Conservation (phyloP, 2,888 invertebrate species). For the Hirtodrosophila duncani region DNA sequence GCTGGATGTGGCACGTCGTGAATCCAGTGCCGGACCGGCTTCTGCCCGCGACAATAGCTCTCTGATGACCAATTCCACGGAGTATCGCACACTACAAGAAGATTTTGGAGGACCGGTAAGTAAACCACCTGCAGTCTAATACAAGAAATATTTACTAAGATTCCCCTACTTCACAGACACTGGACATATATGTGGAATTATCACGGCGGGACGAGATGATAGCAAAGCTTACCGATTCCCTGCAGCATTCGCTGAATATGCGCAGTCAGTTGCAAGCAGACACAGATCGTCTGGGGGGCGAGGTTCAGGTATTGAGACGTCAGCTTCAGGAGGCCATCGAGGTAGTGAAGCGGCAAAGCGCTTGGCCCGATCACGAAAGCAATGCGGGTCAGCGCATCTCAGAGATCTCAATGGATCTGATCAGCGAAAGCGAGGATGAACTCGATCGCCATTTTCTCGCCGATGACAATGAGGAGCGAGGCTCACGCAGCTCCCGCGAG, state of each 20-base stretch:
- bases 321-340: conserved; percentile 79
- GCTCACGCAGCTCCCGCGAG: conserved; percentile 73
- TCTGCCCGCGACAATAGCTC: conserved; percentile 77
- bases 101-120: conserved; percentile 84
- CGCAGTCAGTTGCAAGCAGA: conserved; percentile 82
- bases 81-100: conserved; percentile 85
- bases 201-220: conserved; percentile 85
- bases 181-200: conserved; percentile 86
- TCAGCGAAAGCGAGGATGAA: conserved; percentile 78
- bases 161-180: conserved; percentile 81
- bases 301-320: conserved; percentile 80
- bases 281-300: conserved; percentile 81
- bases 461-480: conserved; percentile 72
- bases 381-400: conserved; percentile 77
- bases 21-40: conserved; percentile 60
- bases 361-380: conserved; percentile 71
- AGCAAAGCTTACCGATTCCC: conserved; percentile 84
- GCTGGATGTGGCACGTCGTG: conserved; percentile 65
- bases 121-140: not conserved
- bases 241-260: conserved; percentile 83
- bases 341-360: conserved; percentile 73
- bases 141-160: too few relatives aligned
- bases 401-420: conserved; percentile 78
- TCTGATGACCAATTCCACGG: conserved; percentile 80
- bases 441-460: conserved; percentile 73